Evolutionary conservation across 2,113 vertebrate species (phyloP).

Genomic region (Sander vitreus): DNA sequence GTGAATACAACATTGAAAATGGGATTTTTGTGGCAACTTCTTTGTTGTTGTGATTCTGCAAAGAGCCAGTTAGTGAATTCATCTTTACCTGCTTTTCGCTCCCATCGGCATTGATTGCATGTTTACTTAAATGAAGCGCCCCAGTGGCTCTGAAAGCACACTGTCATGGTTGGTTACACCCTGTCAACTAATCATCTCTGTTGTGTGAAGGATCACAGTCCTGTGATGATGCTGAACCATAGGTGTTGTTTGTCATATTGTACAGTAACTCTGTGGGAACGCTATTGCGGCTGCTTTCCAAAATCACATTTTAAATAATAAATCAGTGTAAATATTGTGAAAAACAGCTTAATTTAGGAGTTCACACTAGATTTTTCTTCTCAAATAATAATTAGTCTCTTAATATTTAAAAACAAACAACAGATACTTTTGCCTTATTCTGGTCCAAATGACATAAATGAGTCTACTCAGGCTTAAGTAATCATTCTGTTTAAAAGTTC

Average conservation of each 20-base stretch:
- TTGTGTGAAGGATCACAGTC: slow-evolving; percentile 57
- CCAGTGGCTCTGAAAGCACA: slow-evolving; percentile 69
- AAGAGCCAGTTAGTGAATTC: slow-evolving; percentile 29
- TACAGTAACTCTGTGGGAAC: slow-evolving; percentile 18
- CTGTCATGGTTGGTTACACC: slow-evolving; percentile 70
- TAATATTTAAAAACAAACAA: background rate
- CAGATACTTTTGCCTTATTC: background rate
- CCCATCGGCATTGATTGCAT: slow-evolving; percentile 66
- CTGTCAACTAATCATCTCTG: slow-evolving; percentile 63
- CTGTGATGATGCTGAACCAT: slow-evolving; percentile 32
- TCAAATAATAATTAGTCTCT: background rate
- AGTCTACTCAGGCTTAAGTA: background rate
- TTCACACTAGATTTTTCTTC: background rate
- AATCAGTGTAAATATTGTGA: background rate
- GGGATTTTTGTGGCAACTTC: slow-evolving; percentile 7
- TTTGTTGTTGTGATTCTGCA: slow-evolving; percentile 14
- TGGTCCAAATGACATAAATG: background rate
- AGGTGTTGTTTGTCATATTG: slow-evolving; percentile 30
- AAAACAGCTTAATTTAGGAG: background rate
- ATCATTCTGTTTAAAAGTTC: background rate
- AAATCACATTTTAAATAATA: slow-evolving; percentile 15
- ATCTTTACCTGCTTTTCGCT: slow-evolving; percentile 54
- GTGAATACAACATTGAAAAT: background rate
- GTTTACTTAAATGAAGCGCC: slow-evolving; percentile 73
- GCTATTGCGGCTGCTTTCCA: background rate